Evolutionary conservation across 2,888 invertebrate species (phyloP).

Genomic region (Cryptus viduatorius): DNA sequence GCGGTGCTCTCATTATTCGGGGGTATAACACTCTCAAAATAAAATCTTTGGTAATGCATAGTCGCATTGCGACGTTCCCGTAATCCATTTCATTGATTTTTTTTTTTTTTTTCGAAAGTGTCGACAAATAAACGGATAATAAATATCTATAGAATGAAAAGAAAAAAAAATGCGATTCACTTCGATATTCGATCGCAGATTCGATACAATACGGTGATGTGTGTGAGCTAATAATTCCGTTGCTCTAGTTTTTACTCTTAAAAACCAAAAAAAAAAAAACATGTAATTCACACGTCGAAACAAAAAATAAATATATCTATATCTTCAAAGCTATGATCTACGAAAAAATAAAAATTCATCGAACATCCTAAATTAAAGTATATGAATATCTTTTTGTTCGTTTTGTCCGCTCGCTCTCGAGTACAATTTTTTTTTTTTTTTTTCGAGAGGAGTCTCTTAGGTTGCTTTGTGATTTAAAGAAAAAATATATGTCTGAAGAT

Average conservation of each 20-base stretch:
- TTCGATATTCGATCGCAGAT: slow-evolving; percentile 5
- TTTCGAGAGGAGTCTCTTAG: slow-evolving; percentile 22
- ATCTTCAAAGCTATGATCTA: background rate
- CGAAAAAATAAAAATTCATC: slow-evolving; percentile 7
- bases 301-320: slow-evolving; percentile 31
- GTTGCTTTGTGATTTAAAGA: slow-evolving; percentile 24
- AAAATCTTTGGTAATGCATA: slow-evolving; percentile 69
- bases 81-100: slow-evolving; percentile 1
- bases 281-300: background rate
- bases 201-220: slow-evolving; percentile 26
- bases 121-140: slow-evolving; percentile 33
- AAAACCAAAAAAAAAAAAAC: slow-evolving; percentile 22
- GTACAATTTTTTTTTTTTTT: slow-evolving; percentile 6
- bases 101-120: slow-evolving; percentile 27
- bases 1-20: no score
- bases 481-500: slow-evolving; percentile 42
- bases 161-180: slow-evolving; percentile 26
- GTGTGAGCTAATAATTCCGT: slow-evolving; percentile 25
- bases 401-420: slow-evolving; percentile 11
- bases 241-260: slow-evolving; percentile 1
- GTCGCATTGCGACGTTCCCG: slow-evolving; percentile 58
- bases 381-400: slow-evolving; percentile 37
- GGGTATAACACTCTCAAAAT: slow-evolving; percentile 22
- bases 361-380: slow-evolving; percentile 6
- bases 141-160: slow-evolving; percentile 21